Evolutionary conservation across 2,113 vertebrate genomes (phyloP).

Genomic region (Pygoscelis adeliae): DNA sequence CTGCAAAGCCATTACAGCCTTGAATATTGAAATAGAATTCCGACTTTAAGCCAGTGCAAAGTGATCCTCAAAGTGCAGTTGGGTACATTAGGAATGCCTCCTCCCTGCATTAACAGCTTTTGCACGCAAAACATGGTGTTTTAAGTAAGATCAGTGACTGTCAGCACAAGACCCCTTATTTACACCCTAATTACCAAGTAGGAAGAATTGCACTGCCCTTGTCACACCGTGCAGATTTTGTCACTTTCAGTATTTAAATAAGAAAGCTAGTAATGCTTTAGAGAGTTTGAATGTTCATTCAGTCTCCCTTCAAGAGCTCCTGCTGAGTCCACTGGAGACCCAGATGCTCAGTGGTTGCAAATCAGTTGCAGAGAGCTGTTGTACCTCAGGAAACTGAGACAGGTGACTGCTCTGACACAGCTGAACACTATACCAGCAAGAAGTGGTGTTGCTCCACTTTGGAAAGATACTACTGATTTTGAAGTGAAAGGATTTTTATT

Average conservation of each 20-base stretch:
- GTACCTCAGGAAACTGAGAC: neutral
- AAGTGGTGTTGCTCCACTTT: neutral
- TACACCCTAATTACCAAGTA: slow-evolving; percentile 42
- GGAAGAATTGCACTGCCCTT: neutral
- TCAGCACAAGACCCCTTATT: slow-evolving; percentile 22
- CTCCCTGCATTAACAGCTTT: slow-evolving; percentile 21
- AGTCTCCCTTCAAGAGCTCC: neutral
- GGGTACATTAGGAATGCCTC: slow-evolving; percentile 5
- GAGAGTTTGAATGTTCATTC: neutral
- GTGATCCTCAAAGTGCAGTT: slow-evolving; percentile 21
- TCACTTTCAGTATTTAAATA: neutral
- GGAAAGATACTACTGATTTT: neutral
- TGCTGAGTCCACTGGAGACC: neutral
- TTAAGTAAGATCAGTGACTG: slow-evolving; percentile 25
- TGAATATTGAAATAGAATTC: neutral
- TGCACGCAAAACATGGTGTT: slow-evolving; percentile 51
- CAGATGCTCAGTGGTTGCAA: neutral
- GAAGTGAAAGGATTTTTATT: neutral
- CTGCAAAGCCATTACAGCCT: slow-evolving; percentile 28
- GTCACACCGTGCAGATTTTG: neutral
- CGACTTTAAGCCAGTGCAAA: slow-evolving; percentile 29
- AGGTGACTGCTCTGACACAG: neutral
- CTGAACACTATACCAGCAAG: neutral
- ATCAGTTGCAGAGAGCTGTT: neutral
- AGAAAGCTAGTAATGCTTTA: neutral